These are phyloP conservation scores for Tinea trinotella DNA, from an alignment of 2,888 invertebrate species.

Conservation along the genomic window DNA sequence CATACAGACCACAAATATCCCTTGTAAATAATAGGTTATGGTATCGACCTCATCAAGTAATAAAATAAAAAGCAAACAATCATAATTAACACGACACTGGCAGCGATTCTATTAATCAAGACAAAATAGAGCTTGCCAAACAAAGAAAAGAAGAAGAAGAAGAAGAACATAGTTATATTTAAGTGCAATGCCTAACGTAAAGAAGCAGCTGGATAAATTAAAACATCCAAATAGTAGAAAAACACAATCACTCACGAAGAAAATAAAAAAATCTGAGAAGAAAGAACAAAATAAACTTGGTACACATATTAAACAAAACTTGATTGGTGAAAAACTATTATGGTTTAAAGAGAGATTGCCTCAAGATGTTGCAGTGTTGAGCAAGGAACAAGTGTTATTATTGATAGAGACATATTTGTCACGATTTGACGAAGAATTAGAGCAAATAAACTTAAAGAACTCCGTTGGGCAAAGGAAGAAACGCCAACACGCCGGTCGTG, in stretches of 20 bases:
- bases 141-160: background rate
- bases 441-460: constrained; percentile 84
- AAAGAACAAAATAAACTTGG: constrained; percentile 75
- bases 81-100: too few species aligned
- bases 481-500: constrained; percentile 84
- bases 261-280: constrained; percentile 75
- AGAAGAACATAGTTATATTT: background rate
- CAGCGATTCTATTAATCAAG: too few species aligned
- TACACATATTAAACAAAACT: constrained; percentile 79
- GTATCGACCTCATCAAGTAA: too few species aligned
- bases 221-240: constrained; percentile 91
- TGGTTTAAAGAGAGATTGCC: constrained; percentile 83
- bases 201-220: constrained; percentile 61
- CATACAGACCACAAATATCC: too few species aligned
- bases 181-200: constrained; percentile 47
- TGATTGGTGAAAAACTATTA: constrained; percentile 81
- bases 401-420: constrained; percentile 70
- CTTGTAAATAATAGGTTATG: too few species aligned
- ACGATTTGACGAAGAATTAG: constrained; percentile 81
- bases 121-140: too few species aligned
- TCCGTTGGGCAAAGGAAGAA: constrained; percentile 82
- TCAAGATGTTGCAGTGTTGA: constrained; percentile 66
- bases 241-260: constrained; percentile 80
- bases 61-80: too few species aligned
- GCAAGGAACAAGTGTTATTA: constrained; percentile 72